Base-by-base conservation (phyloP, 2,113 vertebrate genomes). In the Eulemur macaco region DNA sequence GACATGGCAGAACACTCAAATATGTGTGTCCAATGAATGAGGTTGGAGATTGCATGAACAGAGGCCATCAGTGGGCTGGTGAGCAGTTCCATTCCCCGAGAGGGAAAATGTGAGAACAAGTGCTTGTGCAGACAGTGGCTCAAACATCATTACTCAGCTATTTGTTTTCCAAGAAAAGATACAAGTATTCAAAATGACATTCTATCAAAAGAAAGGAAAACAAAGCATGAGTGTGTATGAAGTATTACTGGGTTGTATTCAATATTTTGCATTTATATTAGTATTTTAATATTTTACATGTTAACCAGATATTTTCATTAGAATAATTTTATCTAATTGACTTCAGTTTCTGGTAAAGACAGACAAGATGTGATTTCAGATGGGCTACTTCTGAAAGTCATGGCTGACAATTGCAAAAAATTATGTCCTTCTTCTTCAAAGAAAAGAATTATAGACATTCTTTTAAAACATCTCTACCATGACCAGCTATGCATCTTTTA, bases 401-500 rank as follows among this genome's bases (percentile, higher is more conserved):
- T 25, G 5, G 18, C 37, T 80, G 73, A 20, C 77, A 83, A 47
- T 25, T 66, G 42, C 25, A 47, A 73, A 88, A 64, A 81, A 29
- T 39, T 71, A 27, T 47, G n/a, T 60, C n/a, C 85, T 93, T 96
- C 29, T 14, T 91, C 45, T 81, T 56, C 85, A 56, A 89, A 42
- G 25, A 15, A 18, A 92, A 90, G 15, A 83, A 76, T 81, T 90
- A 58, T 13, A 86, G 6, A 92, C 47, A 90, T 85, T 94, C 73
- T 97, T 83, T 96, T n/a, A 95, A 94, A 93, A 47, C 18, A 23
- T 89, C 52, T 81, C 54, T 84, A 11, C 29, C 18, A 2, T 68
- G 56, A 86, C 84, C 34, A 94, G n/a, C 39, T 76, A 50, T n/a
- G 5, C 1, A 94, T 64, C 52, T 97, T 97, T 89, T 97, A 90